Evolutionary conservation across 2,888 invertebrate genomes (phyloP), one percentile per base, ranked within the genome.

Genomic region (Eledona agricola): DNA sequence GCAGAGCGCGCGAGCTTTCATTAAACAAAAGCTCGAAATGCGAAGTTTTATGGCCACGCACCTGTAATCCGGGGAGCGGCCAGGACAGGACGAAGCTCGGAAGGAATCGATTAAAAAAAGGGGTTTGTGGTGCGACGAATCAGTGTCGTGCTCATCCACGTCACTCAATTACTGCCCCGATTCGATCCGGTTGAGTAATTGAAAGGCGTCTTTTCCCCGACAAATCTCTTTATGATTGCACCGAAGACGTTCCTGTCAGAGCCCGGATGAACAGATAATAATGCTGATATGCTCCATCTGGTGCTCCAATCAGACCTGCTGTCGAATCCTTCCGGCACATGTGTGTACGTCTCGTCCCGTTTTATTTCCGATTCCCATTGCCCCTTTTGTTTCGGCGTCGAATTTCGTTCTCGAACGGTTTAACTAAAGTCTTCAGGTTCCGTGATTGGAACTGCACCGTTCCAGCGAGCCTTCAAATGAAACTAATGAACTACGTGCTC

Each of bases 231-330:
- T 69, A 66, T 68, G 67, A 67, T 64, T 60, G 65, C 60, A 58
- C 59, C 58, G 60, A 65, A 62, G 68, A 67, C 63, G 66, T 65
- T 60, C 59, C 63, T 66, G 68, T 71, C 68, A 70, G 63, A 64
- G 28, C 59, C 64, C 65, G 65, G 69, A 71, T 69, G 69, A 70
- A 68, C 66, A 70, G 69, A 69, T 69, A 71, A 71, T 70, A 69
- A 69, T 64, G 64, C 63, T 69, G 70, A 70, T 70, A 67, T 67
- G 66, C 66, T 67, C 69, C 70, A 70, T 70, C 70, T 71, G 70
- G 66, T 64, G 65, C 68, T 64, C 67, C 70, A 70, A 71, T 71
- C 71, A 69, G 66, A 67, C 63, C 65, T 63, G 58, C 67, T 67
- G 65, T 69, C 69, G 69, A 66, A 66, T 65, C 67, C 65, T 65